Evolutionary conservation across 2,113 vertebrate genomes (phyloP).

Genomic region (Rutilus rutilus): DNA sequence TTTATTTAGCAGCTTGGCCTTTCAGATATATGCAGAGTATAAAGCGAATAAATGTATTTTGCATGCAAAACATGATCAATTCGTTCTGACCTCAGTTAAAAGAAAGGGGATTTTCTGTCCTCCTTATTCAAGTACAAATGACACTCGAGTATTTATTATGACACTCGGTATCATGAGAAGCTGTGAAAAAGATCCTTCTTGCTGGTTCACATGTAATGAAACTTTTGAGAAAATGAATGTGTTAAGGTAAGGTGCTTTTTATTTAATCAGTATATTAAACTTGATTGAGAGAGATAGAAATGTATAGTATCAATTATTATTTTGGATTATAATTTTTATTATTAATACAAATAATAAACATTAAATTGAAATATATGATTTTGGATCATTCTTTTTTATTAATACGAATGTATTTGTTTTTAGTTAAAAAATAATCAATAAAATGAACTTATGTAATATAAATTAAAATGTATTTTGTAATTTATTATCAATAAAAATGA

Average conservation of each 20-base stretch:
- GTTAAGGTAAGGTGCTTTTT: conserved; percentile 46
- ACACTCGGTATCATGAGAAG: not conserved
- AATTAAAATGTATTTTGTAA: too few relatives aligned
- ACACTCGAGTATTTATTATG: not conserved
- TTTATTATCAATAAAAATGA: too few relatives aligned
- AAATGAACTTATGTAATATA: too few relatives aligned
- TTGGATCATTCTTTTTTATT: too few relatives aligned
- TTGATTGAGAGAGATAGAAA: not conserved
- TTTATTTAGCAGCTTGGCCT: conserved; percentile 10
- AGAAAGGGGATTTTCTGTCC: conserved; percentile 20
- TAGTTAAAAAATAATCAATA: too few relatives aligned
- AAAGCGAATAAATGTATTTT: not conserved
- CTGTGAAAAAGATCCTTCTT: not conserved
- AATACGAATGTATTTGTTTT: too few relatives aligned
- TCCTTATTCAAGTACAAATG: conserved; percentile 1
- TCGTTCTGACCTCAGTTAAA: conserved; percentile 20
- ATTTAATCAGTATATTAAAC: not conserved
- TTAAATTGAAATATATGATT: too few relatives aligned
- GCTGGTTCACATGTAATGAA: not conserved
- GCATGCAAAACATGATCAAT: conserved; percentile 8
- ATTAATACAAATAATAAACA: too few relatives aligned
- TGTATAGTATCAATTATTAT: too few relatives aligned
- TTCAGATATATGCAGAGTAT: not conserved
- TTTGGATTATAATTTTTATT: too few relatives aligned
- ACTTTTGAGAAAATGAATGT: conserved; percentile 34